A percentile compares a stretch with the other conserved stretches of the same genome.
Conservation (phyloP, 2,797 vertebrate species). For the Hafferia zeledoni region DNA sequence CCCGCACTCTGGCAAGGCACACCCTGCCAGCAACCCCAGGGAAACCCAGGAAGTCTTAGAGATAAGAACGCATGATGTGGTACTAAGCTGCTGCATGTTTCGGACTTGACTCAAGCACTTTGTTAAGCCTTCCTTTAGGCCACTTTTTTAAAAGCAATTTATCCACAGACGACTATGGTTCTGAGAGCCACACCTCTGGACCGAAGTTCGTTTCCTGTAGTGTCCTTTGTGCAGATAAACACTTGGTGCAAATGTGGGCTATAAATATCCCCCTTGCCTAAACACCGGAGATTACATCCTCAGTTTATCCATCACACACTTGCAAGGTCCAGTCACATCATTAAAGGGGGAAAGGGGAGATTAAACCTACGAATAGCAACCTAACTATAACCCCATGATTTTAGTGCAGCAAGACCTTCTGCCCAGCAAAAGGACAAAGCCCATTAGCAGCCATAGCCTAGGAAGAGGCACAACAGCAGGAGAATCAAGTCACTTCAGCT, state of each 20-base stretch:
- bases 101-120: neutral
- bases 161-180: neutral
- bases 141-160: neutral
- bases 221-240: neutral
- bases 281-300: neutral
- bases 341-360: neutral
- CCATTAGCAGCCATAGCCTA: neutral
- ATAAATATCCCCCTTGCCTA: neutral
- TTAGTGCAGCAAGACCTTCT: neutral
- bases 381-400: rapidly evolving
- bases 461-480: neutral
- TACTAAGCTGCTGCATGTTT: neutral
- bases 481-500: neutral
- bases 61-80: rapidly evolving
- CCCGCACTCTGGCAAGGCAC: neutral
- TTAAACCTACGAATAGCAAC: neutral
- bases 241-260: neutral
- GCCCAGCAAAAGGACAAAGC: neutral
- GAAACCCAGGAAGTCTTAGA: neutral
- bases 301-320: neutral
- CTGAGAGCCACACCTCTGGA: neutral
- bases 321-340: neutral
- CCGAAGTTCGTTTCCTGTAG: neutral
- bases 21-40: neutral
- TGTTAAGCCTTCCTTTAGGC: neutral